phyloP scores from a whole-genome alignment of 2,113 vertebrate genomes.

The Hiodon alosoides region DNA sequence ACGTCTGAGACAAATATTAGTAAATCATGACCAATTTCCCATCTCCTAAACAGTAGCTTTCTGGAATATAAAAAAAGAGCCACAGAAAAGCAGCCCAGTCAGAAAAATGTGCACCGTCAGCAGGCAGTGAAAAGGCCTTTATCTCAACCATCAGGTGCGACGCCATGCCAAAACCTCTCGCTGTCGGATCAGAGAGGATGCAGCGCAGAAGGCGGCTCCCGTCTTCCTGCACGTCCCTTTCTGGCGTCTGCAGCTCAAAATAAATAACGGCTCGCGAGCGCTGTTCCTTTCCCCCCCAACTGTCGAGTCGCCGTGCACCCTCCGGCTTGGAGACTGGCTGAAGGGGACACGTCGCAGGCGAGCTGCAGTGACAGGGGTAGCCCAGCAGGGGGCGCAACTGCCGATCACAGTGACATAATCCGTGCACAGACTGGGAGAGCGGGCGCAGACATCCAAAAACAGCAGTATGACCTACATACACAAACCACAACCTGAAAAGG shows the following conservation, averaged over 20 bases:
- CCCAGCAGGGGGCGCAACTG: not conserved
- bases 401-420: not conserved
- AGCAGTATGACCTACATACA: slow-evolving; percentile 11
- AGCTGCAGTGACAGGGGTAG: not conserved
- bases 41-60: slow-evolving; percentile 20
- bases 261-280: slow-evolving; percentile 1
- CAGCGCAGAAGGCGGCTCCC: not conserved
- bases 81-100: not conserved
- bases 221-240: not conserved
- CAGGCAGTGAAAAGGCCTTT: not conserved
- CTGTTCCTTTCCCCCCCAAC: slow-evolving; percentile 8
- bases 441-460: not conserved
- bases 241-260: slow-evolving; percentile 8
- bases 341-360: no score
- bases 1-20: slow-evolving; percentile 19
- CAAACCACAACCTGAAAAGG: not conserved
- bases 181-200: slow-evolving; percentile 16
- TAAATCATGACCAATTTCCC: slow-evolving; percentile 21
- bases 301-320: not conserved
- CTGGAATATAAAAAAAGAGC: not conserved
- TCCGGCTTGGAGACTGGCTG: not conserved
- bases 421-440: not conserved
- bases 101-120: slow-evolving; percentile 10
- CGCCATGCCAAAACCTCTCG: not conserved
- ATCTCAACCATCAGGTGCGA: slow-evolving; percentile 17